A percentile compares a stretch with the other conserved stretches of the same genome.
These are phyloP conservation scores for Agrilus mali DNA, from an alignment of 2,888 invertebrate species.

Conservation along the genomic window DNA sequence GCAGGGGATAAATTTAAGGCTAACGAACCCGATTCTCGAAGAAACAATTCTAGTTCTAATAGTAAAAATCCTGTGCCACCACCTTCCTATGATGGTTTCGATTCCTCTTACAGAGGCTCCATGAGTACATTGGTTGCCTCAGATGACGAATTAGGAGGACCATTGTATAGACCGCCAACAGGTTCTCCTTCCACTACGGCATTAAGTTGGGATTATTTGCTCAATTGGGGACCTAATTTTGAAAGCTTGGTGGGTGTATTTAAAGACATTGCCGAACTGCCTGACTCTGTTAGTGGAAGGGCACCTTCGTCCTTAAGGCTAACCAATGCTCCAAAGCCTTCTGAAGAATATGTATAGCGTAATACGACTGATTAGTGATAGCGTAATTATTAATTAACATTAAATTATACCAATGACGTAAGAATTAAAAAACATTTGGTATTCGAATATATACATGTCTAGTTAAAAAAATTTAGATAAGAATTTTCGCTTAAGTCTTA, in stretches of 20 bases:
- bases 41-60: constrained; percentile 30
- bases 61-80: constrained; percentile 55
- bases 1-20: constrained; percentile 59
- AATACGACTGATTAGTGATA: constrained; percentile 14
- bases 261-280: constrained; percentile 90
- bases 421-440: too few species aligned
- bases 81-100: constrained; percentile 80
- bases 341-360: constrained; percentile 74
- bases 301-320: constrained; percentile 61
- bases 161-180: constrained; percentile 65
- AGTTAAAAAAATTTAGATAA: too few species aligned
- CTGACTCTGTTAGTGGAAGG: constrained; percentile 65
- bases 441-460: neutral
- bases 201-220: constrained; percentile 84
- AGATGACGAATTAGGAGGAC: constrained; percentile 77
- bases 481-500: constrained; percentile 5
- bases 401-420: neutral
- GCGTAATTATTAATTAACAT: neutral
- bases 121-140: constrained; percentile 88
- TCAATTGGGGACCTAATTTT: constrained; percentile 95
- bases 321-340: constrained; percentile 72
- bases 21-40: constrained; percentile 26
- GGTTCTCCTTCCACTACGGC: constrained; percentile 67
- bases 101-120: constrained; percentile 88
- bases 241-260: constrained; percentile 92